Base-by-base conservation (phyloP, 2,797 vertebrate genomes). In the Girardinus metallicus region DNA sequence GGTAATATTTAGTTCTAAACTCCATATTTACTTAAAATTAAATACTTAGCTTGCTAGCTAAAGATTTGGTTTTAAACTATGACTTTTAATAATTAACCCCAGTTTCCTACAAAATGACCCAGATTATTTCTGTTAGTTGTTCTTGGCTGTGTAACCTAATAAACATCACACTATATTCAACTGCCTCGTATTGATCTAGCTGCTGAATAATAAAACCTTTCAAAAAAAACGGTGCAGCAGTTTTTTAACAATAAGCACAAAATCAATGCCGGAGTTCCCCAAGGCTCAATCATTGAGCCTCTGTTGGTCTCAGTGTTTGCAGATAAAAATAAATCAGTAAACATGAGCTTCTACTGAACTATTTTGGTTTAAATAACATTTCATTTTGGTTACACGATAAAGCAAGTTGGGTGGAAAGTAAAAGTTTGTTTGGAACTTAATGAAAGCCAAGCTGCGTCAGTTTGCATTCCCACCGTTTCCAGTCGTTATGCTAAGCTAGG, bases 401-500 rank as follows among this genome's bases (percentile, higher is more conserved):
- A 57, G 26, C 26, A 13, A 57, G 4, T 29, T 57, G 53, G 26
- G 11, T 16, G 55, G 55, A 60, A 60, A 60, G 55, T 60, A 15
- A 34, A 16, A 34, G 60, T 31, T 60, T 6, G 29, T 29, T 31
- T 60, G n/a, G 15, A 60, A 60, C 29, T 31, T 13, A 31, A 60
- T 15, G 29, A 60, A 34, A 62, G n/a, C 2, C 31, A 34, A 53
- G 39, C 26, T 34, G 31, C 0, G 7, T 26, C 6, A 43, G 34
- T 49, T 76, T 49, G 41, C 70, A 74, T 16, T 71, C 64, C 36
- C n/a, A 34, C 39, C 31, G 34, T 18, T 31, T 39, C 41, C n/a
- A 77, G 71, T 62, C 31, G 68, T 83, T 71, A 62, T 70, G 75
- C 74, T 80, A 81, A 78, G 73, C 81, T 83, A 83, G 41, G 82